Evolutionary conservation across 2,113 vertebrate species (phyloP), one percentile per base, ranked within the genome.

Genomic region (Alligator mississippiensis): DNA sequence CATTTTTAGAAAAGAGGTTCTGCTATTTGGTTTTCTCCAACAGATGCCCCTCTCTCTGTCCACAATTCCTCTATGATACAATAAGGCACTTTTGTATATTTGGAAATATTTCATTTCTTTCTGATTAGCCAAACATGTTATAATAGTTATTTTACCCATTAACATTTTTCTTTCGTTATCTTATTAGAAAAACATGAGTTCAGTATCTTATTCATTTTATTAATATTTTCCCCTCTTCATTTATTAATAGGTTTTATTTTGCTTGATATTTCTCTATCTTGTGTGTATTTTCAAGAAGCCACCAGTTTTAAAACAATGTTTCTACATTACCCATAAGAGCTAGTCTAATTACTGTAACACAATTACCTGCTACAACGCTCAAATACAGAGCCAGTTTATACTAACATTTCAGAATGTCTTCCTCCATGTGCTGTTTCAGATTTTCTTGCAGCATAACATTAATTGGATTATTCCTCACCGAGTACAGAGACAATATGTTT

Each of bases 381-480:
- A 66, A 90, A 76, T 83, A 84, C n/a, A 34, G 4, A 79, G 57
- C 80, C 85, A 27, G 87, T 93, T 92, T 75, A 84, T 95, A 98
- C 97, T 96, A 86, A 97, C 97, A 75, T 96, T 97, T 97, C 86
- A 95, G 63, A 87, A 92, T 47, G 9, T 96, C 96, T 90, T 97
- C 97, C 70, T 98, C 97, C 58, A 90, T 94, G 27, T 95, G 83
- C 54, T 34, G 77, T 70, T 95, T 97, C 96, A 98, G 86, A 85
- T 96, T 96, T 90, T 97, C 96, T 92, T 96, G 96, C 57, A 97
- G 89, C 72, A 92, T 88, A 77, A 90, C 16, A 66, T 86, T 94
- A 91, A 98, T 95, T 84, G 98, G 97, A 92, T 97, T 98, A 91
- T 97, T 92, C 88, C 84, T 96, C 91, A 94, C 91, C 58, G 83